Conservation (phyloP, 2,797 vertebrate genomes). For the Cichlasoma orientale region DNA sequence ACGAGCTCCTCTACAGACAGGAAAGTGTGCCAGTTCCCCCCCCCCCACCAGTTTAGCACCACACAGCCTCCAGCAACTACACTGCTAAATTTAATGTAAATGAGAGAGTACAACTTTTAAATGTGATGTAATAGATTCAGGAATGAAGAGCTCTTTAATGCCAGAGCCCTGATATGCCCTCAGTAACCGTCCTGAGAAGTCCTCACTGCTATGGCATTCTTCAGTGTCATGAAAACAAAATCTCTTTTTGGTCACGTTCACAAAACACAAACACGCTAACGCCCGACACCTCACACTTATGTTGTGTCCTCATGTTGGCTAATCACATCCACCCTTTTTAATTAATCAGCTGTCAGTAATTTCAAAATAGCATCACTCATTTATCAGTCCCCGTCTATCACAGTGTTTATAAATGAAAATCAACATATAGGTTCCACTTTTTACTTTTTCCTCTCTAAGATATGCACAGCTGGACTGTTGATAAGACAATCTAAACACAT, state of each 20-base stretch:
- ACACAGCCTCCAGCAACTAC: conserved; percentile 4
- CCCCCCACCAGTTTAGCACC: not conserved
- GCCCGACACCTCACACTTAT: conserved; percentile 12
- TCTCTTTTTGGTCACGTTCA: conserved; percentile 34
- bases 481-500: conserved; percentile 12
- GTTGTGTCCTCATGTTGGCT: not conserved
- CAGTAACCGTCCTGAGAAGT: conserved; percentile 28
- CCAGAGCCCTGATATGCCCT: conserved; percentile 18
- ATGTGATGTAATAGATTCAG: conserved; percentile 24
- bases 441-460: not conserved
- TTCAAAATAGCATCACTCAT: not conserved
- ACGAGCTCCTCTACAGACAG: not conserved
- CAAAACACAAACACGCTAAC: conserved; percentile 35
- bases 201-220: conserved; percentile 33
- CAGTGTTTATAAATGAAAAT: not conserved
- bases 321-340: not conserved
- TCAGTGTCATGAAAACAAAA: conserved; percentile 44
- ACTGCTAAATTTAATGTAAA: conserved; percentile 25
- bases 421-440: not conserved
- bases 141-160: conserved; percentile 33
- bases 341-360: not conserved
- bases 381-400: not conserved
- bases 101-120: conserved; percentile 19
- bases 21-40: not conserved
- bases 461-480: not conserved